These are phyloP conservation scores for Dynastes maya DNA, from an alignment of 2,888 invertebrate genomes.

Conservation along the genomic window DNA sequence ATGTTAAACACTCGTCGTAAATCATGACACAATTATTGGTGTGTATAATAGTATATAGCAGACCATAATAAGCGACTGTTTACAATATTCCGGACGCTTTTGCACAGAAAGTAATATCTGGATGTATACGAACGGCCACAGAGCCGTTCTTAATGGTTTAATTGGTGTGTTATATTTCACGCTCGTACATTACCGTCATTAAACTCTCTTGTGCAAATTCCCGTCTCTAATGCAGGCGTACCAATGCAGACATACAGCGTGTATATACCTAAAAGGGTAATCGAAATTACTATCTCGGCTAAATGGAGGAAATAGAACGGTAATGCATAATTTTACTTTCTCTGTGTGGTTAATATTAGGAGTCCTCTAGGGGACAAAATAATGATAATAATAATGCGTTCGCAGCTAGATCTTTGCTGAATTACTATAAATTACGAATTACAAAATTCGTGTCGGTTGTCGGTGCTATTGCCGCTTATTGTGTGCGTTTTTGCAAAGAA, in stretches of 20 bases:
- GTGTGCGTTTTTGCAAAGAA: slow-evolving; percentile 31
- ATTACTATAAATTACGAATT: slow-evolving; percentile 41
- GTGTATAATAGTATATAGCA: background rate
- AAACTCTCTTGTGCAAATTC: slow-evolving; percentile 35
- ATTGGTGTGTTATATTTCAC: slow-evolving; percentile 51
- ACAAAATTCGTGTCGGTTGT: slow-evolving; percentile 41
- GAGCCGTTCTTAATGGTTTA: slow-evolving; percentile 45
- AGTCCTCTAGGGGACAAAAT: slow-evolving; percentile 45
- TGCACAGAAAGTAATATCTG: slow-evolving; percentile 38
- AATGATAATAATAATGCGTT: slow-evolving; percentile 43
- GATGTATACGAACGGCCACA: slow-evolving; percentile 9
- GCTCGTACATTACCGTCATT: slow-evolving; percentile 39
- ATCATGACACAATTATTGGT: slow-evolving; percentile 41
- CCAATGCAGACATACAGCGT: slow-evolving; percentile 3
- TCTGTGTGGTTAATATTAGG: slow-evolving; percentile 46
- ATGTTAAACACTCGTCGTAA: slow-evolving; percentile 26
- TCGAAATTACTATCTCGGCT: slow-evolving; percentile 54
- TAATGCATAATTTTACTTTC: slow-evolving; percentile 52
- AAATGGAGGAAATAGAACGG: slow-evolving; percentile 44
- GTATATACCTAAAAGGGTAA: slow-evolving; percentile 54
- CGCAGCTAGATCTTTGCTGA: slow-evolving; percentile 14
- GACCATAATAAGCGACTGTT: slow-evolving; percentile 40
- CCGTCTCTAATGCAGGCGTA: slow-evolving; percentile 6
- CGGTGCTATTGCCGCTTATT: background rate
- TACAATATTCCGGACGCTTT: slow-evolving; percentile 37